These are phyloP conservation scores for Glareola pratincola DNA, from an alignment of 2,113 vertebrate species.

Conservation along the genomic window DNA sequence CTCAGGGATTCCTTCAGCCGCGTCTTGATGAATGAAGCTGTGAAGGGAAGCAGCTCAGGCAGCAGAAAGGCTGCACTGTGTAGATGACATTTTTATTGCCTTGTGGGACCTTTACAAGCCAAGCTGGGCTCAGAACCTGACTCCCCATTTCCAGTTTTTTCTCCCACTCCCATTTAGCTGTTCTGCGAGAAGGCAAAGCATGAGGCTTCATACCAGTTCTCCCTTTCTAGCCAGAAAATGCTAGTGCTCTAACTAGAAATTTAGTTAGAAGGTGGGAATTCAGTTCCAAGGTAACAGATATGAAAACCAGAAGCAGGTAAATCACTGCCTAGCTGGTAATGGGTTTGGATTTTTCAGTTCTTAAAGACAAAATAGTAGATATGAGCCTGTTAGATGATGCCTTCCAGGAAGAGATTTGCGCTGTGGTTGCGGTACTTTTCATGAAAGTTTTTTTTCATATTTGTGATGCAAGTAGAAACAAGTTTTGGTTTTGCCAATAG, in stretches of 20 bases:
- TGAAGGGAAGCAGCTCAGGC: neutral
- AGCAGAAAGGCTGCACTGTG: neutral
- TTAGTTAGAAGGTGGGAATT: neutral
- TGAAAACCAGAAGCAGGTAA: neutral
- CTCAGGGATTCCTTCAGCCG: rapidly evolving
- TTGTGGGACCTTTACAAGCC: neutral
- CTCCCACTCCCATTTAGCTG: neutral
- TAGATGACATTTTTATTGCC: neutral
- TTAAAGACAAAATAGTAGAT: neutral
- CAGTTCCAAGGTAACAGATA: neutral
- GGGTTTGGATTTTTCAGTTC: neutral
- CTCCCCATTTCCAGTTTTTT: neutral
- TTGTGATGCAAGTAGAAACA: neutral
- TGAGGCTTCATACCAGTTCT: neutral
- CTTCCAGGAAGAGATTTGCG: neutral
- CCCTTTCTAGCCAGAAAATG: neutral
- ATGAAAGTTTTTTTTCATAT: neutral
- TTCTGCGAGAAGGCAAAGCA: neutral
- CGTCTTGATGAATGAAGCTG: neutral
- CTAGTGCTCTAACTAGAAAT: neutral
- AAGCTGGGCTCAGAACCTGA: neutral
- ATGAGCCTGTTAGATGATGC: neutral
- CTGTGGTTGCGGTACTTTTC: rapidly evolving
- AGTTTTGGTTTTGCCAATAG: neutral
- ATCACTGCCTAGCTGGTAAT: neutral